Conservation (phyloP, 2,797 vertebrate genomes). For the Channallabes apus region DNA sequence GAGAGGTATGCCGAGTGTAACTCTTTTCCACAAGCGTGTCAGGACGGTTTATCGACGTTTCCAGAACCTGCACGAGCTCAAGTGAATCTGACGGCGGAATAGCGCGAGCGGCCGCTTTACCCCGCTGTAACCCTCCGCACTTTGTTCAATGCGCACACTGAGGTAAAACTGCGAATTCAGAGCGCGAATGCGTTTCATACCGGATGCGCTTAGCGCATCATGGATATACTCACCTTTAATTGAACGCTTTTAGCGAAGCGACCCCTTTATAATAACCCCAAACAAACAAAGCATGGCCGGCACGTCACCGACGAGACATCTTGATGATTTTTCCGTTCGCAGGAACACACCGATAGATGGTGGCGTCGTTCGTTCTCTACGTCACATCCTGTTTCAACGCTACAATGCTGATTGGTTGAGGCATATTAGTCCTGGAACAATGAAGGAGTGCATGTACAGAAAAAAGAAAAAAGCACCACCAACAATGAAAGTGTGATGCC, state of each 20-base stretch:
- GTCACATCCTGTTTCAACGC: constrained; percentile 56
- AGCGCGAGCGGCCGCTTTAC: constrained; percentile 36
- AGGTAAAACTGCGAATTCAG: constrained; percentile 7
- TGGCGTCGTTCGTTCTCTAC: constrained; percentile 45
- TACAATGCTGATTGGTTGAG: constrained; percentile 54
- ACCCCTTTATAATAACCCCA: constrained; percentile 22
- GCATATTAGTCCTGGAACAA: constrained; percentile 40
- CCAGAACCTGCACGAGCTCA: constrained; percentile 18
- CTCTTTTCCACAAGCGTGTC: too few relatives aligned
- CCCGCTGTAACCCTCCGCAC: constrained; percentile 49
- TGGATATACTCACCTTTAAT: constrained; percentile 45
- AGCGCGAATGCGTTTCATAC: neutral
- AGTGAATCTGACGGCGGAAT: constrained; percentile 24
- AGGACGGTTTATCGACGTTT: neutral
- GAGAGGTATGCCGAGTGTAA: neutral
- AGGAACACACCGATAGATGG: constrained; percentile 39
- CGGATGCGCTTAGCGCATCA: neutral
- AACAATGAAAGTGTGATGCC: neutral
- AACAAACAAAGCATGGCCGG: constrained; percentile 48
- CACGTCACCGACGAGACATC: constrained; percentile 54
- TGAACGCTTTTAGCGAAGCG: neutral
- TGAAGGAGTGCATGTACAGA: constrained; percentile 4
- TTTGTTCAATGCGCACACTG: constrained; percentile 47
- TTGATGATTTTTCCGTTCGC: constrained; percentile 50
- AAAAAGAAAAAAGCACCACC: too few relatives aligned